Conservation (phyloP, 2,888 invertebrate genomes). For the Girardia tigrina region DNA sequence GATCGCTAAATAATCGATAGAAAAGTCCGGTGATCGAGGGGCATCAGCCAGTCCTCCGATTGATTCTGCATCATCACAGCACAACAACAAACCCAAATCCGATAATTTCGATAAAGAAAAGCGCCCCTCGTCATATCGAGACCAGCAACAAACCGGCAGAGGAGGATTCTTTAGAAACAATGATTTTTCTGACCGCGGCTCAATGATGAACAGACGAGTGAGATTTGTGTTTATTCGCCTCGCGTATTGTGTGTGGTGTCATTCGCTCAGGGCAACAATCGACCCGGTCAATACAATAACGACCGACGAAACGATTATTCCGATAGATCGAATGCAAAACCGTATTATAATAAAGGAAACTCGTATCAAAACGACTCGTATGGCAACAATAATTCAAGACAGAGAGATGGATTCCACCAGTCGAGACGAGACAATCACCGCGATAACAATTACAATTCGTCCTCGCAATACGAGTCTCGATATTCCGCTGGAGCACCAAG, state of each 20-base stretch:
- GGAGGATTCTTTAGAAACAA: neutral
- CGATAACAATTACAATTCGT: constrained; percentile 7
- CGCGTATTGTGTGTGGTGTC: no score
- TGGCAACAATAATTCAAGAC: neutral
- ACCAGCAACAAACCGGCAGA: neutral
- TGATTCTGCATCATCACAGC: neutral
- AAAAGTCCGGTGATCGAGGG: neutral
- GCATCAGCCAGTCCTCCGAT: neutral
- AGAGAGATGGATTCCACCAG: neutral
- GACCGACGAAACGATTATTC: constrained; percentile 8
- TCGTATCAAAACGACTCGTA: neutral
- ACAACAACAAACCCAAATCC: neutral
- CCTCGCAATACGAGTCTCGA: neutral
- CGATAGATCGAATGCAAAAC: neutral
- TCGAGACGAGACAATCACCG: neutral
- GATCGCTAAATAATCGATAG: no score
- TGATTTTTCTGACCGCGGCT: neutral
- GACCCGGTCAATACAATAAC: neutral
- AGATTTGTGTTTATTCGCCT: neutral
- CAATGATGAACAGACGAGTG: neutral
- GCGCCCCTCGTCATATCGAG: neutral
- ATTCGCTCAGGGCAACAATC: neutral
- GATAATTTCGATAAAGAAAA: neutral
- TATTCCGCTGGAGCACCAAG: neutral
- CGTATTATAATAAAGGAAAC: neutral